A percentile compares a stretch with the other conserved stretches of the same genome.
Conservation (phyloP, 2,113 vertebrate genomes). For the Naja naja region DNA sequence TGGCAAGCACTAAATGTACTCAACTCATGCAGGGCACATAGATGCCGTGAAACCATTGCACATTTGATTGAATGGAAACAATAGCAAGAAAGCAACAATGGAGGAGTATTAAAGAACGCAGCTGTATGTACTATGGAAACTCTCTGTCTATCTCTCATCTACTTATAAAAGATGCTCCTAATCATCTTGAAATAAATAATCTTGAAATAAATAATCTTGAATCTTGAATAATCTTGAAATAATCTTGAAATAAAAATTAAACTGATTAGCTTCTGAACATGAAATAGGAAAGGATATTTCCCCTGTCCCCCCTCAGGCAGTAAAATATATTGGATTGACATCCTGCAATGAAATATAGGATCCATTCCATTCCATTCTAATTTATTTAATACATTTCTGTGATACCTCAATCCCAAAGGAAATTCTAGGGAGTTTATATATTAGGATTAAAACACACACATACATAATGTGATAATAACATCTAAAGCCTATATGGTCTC, state of each 20-base stretch:
- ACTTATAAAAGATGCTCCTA: background rate
- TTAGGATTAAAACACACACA: background rate
- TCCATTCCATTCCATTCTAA: background rate
- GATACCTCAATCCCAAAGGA: background rate
- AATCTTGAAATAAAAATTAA: background rate
- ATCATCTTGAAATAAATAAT: too few species aligned
- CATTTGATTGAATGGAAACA: background rate
- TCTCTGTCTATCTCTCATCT: background rate
- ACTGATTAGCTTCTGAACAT: background rate
- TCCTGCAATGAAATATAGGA: background rate
- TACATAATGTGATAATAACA: background rate
- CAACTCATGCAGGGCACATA: background rate
- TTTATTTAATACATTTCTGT: background rate
- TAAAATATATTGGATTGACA: background rate
- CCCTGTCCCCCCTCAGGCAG: background rate
- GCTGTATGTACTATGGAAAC: background rate
- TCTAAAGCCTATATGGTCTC: background rate
- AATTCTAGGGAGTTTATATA: background rate
- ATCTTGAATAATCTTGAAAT: background rate
- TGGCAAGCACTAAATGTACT: background rate
- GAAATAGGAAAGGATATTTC: background rate
- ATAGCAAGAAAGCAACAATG: background rate
- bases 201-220: background rate
- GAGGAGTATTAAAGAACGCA: background rate
- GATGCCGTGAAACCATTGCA: background rate